These are phyloP conservation scores for Pristionchus japonicus DNA, from an alignment of 2,888 invertebrate genomes.

Conservation along the genomic window DNA sequence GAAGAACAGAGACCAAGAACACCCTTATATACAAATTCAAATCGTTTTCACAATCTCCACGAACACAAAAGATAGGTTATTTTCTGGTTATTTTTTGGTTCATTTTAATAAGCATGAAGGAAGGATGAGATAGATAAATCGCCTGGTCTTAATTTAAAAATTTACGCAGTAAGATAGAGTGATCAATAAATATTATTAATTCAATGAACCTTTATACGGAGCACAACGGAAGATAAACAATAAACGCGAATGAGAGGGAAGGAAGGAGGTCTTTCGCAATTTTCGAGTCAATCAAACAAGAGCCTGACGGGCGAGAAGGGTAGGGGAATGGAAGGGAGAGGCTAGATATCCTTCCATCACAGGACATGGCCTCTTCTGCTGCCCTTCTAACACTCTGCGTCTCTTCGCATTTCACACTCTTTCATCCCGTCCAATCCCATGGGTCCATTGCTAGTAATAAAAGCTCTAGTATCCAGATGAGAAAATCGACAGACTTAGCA, in stretches of 20 bases:
- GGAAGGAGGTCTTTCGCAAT: background rate
- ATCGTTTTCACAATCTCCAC: no score
- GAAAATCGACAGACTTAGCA: background rate
- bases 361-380: background rate
- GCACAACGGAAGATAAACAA: constrained; percentile 4
- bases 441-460: background rate
- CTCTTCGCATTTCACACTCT: background rate
- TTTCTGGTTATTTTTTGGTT: background rate
- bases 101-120: no score
- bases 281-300: constrained; percentile 21
- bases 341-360: constrained; percentile 23
- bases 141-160: no score
- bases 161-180: no score
- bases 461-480: background rate
- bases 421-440: background rate
- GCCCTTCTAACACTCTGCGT: background rate
- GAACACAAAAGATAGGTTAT: no score
- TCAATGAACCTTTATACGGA: no score
- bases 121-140: no score
- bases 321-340: constrained; percentile 3
- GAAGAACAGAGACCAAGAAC: background rate
- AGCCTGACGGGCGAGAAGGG: background rate
- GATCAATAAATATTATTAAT: no score
- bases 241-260: background rate
- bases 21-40: background rate